A percentile compares a stretch with the other conserved stretches of the same genome.
Evolutionary conservation across 2,888 invertebrate species (phyloP).

Genomic region (Acronicta alni): DNA sequence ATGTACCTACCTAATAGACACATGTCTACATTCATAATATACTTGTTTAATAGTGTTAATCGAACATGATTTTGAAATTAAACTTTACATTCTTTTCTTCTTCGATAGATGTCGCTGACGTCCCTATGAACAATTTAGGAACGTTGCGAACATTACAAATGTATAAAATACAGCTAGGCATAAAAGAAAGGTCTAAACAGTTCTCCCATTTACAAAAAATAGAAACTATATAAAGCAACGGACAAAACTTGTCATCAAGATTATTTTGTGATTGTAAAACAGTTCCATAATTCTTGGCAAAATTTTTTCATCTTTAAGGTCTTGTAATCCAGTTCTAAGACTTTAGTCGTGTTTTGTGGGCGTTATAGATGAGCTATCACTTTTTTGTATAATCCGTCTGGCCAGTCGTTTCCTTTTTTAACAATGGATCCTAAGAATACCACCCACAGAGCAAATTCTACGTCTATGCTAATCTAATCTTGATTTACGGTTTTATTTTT

Average conservation of each 20-base stretch:
- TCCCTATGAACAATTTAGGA: too few species aligned
- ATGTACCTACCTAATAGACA: constrained; percentile 8
- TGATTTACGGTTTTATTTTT: neutral
- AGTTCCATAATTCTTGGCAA: constrained; percentile 9
- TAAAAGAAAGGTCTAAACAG: too few species aligned
- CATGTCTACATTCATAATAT: constrained; percentile 13
- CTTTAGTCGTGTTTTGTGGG: constrained; percentile 6
- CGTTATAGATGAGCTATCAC: constrained; percentile 9
- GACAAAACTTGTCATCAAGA: too few species aligned
- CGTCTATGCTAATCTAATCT: constrained; percentile 11
- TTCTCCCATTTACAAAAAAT: too few species aligned
- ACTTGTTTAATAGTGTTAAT: constrained; percentile 9
- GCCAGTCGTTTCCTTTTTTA: constrained; percentile 4
- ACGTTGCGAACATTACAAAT: too few species aligned
- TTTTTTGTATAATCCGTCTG: constrained; percentile 7
- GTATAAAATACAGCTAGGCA: too few species aligned
- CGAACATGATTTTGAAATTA: neutral
- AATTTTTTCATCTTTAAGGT: neutral
- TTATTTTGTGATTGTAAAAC: too few species aligned
- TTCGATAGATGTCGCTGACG: too few species aligned
- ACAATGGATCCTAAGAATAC: neutral
- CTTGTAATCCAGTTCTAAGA: constrained; percentile 2
- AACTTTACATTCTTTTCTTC: too few species aligned
- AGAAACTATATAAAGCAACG: too few species aligned
- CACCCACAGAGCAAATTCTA: constrained; percentile 4